phyloP scores from a whole-genome alignment of 2,888 invertebrate species.

The Caenorhabditis drosophilae region DNA sequence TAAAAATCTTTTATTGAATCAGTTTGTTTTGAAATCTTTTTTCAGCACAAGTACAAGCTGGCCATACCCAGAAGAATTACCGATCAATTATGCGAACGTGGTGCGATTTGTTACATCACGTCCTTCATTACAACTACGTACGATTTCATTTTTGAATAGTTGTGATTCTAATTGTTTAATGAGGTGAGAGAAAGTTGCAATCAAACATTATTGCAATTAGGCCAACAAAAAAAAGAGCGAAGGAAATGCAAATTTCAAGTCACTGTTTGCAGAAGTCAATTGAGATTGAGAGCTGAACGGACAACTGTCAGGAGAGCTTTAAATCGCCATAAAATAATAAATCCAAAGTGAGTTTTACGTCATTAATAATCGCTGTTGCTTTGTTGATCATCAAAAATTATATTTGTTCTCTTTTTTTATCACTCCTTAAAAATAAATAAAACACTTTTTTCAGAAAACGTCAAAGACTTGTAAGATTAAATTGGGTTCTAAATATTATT shows the following conservation, averaged over 20 bases:
- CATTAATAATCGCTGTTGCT: not conserved
- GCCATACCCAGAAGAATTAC: conserved; percentile 29
- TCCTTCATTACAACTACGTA: conserved; percentile 13
- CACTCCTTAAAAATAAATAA: too few relatives aligned
- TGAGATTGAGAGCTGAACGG: not conserved
- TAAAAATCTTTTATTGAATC: not conserved
- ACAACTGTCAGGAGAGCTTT: not conserved
- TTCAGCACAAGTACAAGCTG: conserved; percentile 23
- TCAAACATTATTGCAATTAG: too few relatives aligned
- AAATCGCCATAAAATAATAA: not conserved
- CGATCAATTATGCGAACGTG: conserved; percentile 28
- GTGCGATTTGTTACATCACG: conserved; percentile 12
- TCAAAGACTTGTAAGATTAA: too few relatives aligned
- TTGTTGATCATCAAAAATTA: too few relatives aligned
- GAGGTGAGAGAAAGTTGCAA: not conserved
- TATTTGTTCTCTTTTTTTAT: too few relatives aligned
- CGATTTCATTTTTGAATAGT: conserved; percentile 9
- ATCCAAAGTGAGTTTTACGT: conserved; percentile 1
- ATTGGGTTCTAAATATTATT: too few relatives aligned
- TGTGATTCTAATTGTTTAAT: conserved; percentile 23
- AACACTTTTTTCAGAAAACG: conserved; percentile 3
- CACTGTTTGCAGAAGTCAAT: not conserved
- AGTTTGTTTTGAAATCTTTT: not conserved
- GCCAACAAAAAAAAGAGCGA: too few relatives aligned
- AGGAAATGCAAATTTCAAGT: conserved; percentile 1